phyloP scores from a whole-genome alignment of 2,797 vertebrate genomes.

The Streptopelia turtur region DNA sequence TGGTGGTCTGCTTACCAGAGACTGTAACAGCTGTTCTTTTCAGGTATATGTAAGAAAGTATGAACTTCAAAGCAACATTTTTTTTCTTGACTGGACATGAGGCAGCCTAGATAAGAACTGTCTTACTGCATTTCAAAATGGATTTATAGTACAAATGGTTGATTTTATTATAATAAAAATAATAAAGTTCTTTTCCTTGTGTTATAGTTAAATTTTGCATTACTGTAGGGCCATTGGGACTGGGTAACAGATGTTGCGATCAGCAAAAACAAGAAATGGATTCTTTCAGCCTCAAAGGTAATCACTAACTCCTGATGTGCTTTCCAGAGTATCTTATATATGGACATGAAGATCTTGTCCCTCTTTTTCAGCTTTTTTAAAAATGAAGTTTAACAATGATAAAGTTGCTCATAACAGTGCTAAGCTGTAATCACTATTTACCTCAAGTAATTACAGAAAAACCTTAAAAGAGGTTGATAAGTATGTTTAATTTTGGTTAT shows the following conservation, averaged over 20 bases:
- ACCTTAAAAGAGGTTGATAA: neutral
- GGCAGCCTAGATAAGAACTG: neutral
- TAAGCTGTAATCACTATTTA: neutral
- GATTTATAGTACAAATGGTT: neutral
- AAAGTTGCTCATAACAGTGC: neutral
- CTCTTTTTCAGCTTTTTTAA: neutral
- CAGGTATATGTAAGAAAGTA: neutral
- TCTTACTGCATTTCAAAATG: neutral
- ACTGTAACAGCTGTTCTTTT: neutral
- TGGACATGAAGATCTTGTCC: neutral
- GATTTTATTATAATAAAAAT: neutral
- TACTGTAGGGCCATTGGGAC: constrained; percentile 80
- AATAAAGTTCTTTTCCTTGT: neutral
- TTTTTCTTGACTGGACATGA: neutral
- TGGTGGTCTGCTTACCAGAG: neutral
- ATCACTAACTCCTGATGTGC: neutral
- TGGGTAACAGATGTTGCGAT: constrained; percentile 85
- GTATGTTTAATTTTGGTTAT: neutral
- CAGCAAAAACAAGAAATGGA: constrained; percentile 76
- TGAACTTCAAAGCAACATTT: neutral
- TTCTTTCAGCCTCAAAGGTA: constrained; percentile 85
- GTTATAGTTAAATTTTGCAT: neutral
- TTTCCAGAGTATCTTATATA: neutral
- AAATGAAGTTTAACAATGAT: neutral
- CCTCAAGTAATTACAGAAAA: neutral